phyloP scores from a whole-genome alignment of 1,140 invertebrate genomes.

The Oncopeltus fasciatus region DNA sequence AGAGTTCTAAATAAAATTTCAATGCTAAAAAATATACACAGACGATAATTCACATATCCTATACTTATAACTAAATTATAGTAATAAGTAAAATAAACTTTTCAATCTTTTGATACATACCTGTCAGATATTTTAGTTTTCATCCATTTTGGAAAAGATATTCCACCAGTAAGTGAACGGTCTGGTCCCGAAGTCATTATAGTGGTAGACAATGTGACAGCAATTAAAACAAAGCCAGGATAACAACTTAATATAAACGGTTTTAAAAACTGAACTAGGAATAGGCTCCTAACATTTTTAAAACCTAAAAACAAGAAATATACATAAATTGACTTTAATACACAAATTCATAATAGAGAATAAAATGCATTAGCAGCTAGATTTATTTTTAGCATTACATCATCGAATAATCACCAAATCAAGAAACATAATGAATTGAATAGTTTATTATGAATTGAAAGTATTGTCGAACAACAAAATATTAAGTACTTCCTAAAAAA shows the following conservation, averaged over 20 bases:
- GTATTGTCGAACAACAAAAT: neutral
- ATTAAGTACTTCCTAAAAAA: neutral
- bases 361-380: too few species aligned
- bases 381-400: too few species aligned
- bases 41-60: too few species aligned
- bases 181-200: slow-evolving; percentile 11
- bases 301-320: neutral
- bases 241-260: neutral
- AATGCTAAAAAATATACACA: too few species aligned
- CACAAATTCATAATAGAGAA: too few species aligned
- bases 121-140: slow-evolving; percentile 14
- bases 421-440: neutral
- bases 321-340: too few species aligned
- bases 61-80: too few species aligned
- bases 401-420: too few species aligned
- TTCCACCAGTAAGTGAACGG: neutral
- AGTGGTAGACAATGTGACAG: neutral
- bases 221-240: neutral
- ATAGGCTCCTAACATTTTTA: neutral
- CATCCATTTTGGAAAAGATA: slow-evolving; percentile 12
- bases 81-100: neutral
- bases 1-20: too few species aligned
- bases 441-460: neutral
- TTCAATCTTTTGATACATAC: neutral
- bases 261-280: neutral